Conservation (phyloP, 2,888 invertebrate species). For the Calliopum simillimum region DNA sequence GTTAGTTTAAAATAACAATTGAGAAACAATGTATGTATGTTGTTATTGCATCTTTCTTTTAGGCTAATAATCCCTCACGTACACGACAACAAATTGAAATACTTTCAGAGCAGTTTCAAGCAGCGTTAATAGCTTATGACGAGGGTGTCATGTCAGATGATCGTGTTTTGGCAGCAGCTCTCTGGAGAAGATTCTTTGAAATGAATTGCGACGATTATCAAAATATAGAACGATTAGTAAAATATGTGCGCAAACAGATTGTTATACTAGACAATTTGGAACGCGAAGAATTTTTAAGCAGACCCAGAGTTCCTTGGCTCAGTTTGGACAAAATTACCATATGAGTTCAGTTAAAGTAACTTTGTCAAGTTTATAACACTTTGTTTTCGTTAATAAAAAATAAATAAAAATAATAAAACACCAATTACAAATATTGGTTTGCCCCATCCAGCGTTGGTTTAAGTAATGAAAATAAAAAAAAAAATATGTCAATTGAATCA, state of each 20-base stretch:
- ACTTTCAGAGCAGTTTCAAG: constrained; percentile 84
- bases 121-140: constrained; percentile 85
- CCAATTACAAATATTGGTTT: no score
- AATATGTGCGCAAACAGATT: constrained; percentile 83
- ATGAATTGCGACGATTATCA: constrained; percentile 74
- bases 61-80: constrained; percentile 74
- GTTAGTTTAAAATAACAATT: constrained; percentile 59
- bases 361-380: no score
- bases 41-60: constrained; percentile 48
- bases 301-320: constrained; percentile 72
- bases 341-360: constrained; percentile 34
- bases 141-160: constrained; percentile 86
- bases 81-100: constrained; percentile 75
- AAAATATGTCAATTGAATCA: no score
- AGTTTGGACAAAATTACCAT: constrained; percentile 55
- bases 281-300: constrained; percentile 71
- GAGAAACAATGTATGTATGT: neutral
- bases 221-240: constrained; percentile 77
- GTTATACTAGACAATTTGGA: constrained; percentile 71
- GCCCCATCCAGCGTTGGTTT: no score
- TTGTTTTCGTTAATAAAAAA: no score
- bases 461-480: no score
- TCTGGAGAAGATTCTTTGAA: constrained; percentile 88
- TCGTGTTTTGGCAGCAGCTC: constrained; percentile 79
- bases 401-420: no score